Percentiles rank a stretch among this genome's conserved stretches.
Evolutionary conservation across 2,888 invertebrate genomes (phyloP).

Genomic region (Spialia ferax): DNA sequence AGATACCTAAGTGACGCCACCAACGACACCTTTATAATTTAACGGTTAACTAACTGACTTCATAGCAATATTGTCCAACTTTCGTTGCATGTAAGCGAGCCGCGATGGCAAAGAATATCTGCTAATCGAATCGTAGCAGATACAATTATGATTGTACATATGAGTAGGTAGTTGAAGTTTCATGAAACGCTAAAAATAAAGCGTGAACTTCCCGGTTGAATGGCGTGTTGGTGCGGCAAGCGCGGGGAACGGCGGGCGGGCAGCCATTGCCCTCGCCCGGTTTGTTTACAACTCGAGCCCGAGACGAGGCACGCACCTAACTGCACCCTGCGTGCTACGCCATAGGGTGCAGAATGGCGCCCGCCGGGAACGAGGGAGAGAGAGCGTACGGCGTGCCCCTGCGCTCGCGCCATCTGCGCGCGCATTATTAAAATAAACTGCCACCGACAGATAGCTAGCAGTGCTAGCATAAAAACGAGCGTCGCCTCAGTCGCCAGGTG

Average conservation of each 20-base stretch:
- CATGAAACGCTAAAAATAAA: slow-evolving; percentile 82
- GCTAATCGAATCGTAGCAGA: slow-evolving; percentile 7
- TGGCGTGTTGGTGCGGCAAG: slow-evolving; percentile 74
- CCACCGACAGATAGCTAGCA: slow-evolving; percentile 63
- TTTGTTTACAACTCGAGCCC: slow-evolving; percentile 81
- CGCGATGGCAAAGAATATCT: neutral
- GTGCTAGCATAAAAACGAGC: slow-evolving; percentile 30
- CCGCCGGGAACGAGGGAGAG: slow-evolving; percentile 40
- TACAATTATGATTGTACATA: slow-evolving; percentile 35
- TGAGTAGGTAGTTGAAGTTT: slow-evolving; percentile 57
- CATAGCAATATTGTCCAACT: neutral
- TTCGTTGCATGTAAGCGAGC: neutral
- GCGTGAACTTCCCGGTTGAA: slow-evolving; percentile 85
- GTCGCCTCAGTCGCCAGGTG: slow-evolving; percentile 63
- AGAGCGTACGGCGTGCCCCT: slow-evolving; percentile 45
- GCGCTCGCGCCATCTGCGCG: slow-evolving; percentile 80
- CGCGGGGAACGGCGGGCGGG: slow-evolving; percentile 74
- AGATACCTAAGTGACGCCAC: slow-evolving; percentile 12
- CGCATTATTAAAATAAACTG: slow-evolving; percentile 56
- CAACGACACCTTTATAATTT: slow-evolving; percentile 32
- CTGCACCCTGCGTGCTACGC: slow-evolving; percentile 65
- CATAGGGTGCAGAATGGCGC: slow-evolving; percentile 69
- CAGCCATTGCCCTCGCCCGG: slow-evolving; percentile 85
- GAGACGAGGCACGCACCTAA: slow-evolving; percentile 55
- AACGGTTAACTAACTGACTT: slow-evolving; percentile 29